phyloP scores from a whole-genome alignment of 2,888 invertebrate species.

The Reticulitermes lucifugus region DNA sequence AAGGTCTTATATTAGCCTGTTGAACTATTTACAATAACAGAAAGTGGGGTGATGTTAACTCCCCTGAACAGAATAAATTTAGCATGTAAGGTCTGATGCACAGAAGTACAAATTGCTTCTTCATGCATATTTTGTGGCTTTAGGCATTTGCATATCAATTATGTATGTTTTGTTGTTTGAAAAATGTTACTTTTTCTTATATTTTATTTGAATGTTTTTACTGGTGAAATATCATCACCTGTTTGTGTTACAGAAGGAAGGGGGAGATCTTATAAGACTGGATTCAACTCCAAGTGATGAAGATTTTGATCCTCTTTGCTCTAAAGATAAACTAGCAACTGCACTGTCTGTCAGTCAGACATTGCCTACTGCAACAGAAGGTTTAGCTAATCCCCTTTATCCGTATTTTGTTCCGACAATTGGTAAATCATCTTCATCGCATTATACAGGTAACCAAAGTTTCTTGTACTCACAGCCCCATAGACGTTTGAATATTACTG shows the following conservation, averaged over 20 bases:
- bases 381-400: slow-evolving; percentile 67
- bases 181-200: no score
- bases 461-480: slow-evolving; percentile 43
- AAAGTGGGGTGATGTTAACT: no score
- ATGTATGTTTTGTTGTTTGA: no score
- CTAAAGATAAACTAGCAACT: slow-evolving; percentile 57
- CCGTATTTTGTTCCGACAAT: slow-evolving; percentile 61
- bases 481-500: slow-evolving; percentile 4
- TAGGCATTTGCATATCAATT: no score
- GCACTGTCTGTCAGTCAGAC: slow-evolving; percentile 39
- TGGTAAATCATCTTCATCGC: slow-evolving; percentile 41
- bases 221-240: neutral
- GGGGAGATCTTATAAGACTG: slow-evolving; percentile 72
- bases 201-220: no score
- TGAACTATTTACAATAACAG: no score
- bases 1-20: no score
- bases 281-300: slow-evolving; percentile 74
- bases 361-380: slow-evolving; percentile 61
- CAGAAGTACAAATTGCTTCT: no score
- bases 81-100: no score
- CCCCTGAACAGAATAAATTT: no score
- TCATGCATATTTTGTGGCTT: no score
- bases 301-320: slow-evolving; percentile 75
- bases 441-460: slow-evolving; percentile 44
- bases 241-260: slow-evolving; percentile 11